Evolutionary conservation across 2,113 vertebrate species (phyloP).

Genomic region (Lophura nycthemera): DNA sequence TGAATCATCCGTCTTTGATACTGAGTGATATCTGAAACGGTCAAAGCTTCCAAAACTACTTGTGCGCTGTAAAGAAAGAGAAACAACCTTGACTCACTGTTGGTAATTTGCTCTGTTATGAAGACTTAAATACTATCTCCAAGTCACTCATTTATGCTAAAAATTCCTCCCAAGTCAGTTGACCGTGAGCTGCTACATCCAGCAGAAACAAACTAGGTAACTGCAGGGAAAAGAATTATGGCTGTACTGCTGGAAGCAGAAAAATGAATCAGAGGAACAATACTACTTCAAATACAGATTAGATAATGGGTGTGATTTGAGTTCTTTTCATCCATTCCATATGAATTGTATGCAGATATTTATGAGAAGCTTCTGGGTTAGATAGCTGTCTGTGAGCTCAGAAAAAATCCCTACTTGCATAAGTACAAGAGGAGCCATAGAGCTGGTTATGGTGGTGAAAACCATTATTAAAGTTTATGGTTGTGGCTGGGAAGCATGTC

Average conservation of each 20-base stretch:
- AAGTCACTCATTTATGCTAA: background rate
- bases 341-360: background rate
- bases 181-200: background rate
- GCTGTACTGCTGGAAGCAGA: background rate
- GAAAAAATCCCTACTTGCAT: background rate
- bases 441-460: background rate
- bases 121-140: background rate
- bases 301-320: background rate
- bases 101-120: background rate
- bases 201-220: background rate
- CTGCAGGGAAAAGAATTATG: background rate
- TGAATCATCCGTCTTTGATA: conserved; percentile 74
- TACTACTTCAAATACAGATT: background rate
- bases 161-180: background rate
- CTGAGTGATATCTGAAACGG: conserved; percentile 67
- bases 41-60: conserved; percentile 85
- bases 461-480: background rate
- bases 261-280: background rate
- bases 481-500: background rate
- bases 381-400: background rate
- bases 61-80: conserved; percentile 75
- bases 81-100: background rate
- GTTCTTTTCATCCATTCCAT: background rate
- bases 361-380: background rate
- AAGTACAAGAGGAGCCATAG: background rate